These are phyloP conservation scores for Salvelinus namaycush DNA, from an alignment of 2,113 vertebrate species.

Conservation along the genomic window DNA sequence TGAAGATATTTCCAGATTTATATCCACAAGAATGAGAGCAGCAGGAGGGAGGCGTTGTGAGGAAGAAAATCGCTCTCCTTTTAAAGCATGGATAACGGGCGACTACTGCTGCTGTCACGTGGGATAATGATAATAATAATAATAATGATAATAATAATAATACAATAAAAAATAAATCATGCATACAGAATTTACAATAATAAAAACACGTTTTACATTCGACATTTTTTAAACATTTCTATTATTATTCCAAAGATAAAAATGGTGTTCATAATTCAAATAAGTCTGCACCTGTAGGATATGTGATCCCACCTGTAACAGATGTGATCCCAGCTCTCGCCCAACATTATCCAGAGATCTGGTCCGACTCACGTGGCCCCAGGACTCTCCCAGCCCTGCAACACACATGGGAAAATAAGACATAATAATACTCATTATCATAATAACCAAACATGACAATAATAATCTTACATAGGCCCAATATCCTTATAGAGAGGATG, in stretches of 20 bases:
- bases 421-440: not conserved
- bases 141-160: not conserved
- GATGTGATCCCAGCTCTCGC: constrained; percentile 91
- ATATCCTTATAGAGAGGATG: not conserved
- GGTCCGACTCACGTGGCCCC: constrained; percentile 88
- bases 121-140: not conserved
- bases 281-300: not conserved
- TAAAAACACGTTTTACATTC: not conserved
- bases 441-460: not conserved
- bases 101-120: not conserved
- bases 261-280: not conserved
- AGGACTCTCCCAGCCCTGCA: constrained; percentile 93
- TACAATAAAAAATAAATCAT: constrained; percentile 16
- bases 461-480: not conserved
- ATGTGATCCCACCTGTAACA: constrained; percentile 84
- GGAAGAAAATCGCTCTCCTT: constrained; percentile 4
- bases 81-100: not conserved
- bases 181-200: constrained; percentile 8
- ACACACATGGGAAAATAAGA: not conserved
- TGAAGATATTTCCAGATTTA: constrained; percentile 61
- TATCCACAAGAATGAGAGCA: constrained; percentile 48
- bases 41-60: constrained; percentile 27
- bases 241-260: not conserved
- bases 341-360: constrained; percentile 89
- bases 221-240: not conserved